A percentile compares a stretch with the other conserved stretches of the same genome.
Evolutionary conservation across 2,797 vertebrate species (phyloP).

Genomic region (Karalla daura): DNA sequence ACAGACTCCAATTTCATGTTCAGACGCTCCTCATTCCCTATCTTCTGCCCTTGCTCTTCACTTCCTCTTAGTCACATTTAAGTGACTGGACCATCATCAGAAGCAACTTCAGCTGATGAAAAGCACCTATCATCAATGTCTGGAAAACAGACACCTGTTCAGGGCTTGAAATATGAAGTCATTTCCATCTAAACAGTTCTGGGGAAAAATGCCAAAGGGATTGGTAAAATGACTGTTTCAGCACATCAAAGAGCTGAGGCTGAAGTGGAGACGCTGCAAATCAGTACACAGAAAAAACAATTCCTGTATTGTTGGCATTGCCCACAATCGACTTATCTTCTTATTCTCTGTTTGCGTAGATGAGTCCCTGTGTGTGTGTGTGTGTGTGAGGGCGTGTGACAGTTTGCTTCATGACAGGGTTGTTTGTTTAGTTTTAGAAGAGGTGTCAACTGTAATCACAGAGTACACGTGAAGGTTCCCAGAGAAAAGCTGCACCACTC

Average conservation of each 20-base stretch:
- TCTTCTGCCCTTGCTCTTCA: neutral
- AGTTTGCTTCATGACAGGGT: constrained; percentile 16
- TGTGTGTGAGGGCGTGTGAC: constrained; percentile 47
- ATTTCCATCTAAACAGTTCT: too few species aligned
- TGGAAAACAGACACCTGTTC: neutral
- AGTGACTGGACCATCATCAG: neutral
- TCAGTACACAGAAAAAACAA: constrained; percentile 18
- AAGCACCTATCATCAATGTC: neutral
- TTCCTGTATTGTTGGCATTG: constrained; percentile 3
- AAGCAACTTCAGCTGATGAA: neutral
- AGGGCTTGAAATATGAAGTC: too few species aligned
- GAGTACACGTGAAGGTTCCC: neutral
- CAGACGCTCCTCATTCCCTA: neutral
- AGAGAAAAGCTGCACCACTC: neutral
- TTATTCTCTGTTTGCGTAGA: constrained; percentile 30
- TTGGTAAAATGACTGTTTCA: neutral
- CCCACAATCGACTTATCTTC: neutral
- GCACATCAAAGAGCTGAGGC: neutral
- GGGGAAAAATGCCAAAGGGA: too few species aligned
- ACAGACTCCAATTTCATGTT: neutral
- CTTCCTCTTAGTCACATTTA: neutral
- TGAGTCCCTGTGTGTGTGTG: constrained; percentile 44
- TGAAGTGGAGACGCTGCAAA: neutral
- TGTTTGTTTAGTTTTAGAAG: constrained; percentile 56
- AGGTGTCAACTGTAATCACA: constrained; percentile 22